These are phyloP conservation scores for Menidia menidia DNA, from an alignment of 2,797 vertebrate species.

Conservation along the genomic window DNA sequence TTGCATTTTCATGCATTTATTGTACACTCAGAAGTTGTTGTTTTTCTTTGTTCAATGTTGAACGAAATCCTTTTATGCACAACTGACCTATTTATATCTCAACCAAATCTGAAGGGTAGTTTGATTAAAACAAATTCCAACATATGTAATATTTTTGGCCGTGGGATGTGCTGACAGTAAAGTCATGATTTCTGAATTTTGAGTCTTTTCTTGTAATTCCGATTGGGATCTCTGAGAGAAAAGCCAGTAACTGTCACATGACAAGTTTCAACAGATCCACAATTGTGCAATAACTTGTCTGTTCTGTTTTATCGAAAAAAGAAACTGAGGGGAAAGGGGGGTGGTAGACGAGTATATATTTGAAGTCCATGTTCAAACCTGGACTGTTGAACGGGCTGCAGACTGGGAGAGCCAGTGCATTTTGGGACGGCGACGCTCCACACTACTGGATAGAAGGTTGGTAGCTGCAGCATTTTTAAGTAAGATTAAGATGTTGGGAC, in stretches of 20 bases:
- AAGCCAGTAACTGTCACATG: neutral
- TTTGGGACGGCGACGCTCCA: neutral
- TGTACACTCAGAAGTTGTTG: constrained; percentile 28
- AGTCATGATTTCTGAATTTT: constrained; percentile 36
- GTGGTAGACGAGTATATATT: neutral
- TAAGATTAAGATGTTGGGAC: too few relatives aligned
- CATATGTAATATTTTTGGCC: constrained; percentile 23
- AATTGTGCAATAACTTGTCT: constrained; percentile 22
- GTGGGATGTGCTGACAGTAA: constrained; percentile 51
- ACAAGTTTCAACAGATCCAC: accelerated
- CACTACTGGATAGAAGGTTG: constrained; percentile 32
- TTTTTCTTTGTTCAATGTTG: constrained; percentile 13
- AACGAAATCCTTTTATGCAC: constrained; percentile 2
- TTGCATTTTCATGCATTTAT: constrained; percentile 41
- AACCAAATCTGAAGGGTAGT: constrained; percentile 40
- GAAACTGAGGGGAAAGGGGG: constrained; percentile 37
- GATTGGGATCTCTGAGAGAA: too few relatives aligned
- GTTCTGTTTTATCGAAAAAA: constrained; percentile 6
- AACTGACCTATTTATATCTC: constrained; percentile 24
- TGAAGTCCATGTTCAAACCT: neutral
- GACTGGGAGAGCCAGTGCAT: neutral
- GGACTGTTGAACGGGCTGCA: neutral
- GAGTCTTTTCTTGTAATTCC: constrained; percentile 9
- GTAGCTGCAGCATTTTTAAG: neutral
- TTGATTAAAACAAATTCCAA: constrained; percentile 8